Evolutionary conservation across 2,113 vertebrate species (phyloP).

Genomic region (Ciconia stormi): DNA sequence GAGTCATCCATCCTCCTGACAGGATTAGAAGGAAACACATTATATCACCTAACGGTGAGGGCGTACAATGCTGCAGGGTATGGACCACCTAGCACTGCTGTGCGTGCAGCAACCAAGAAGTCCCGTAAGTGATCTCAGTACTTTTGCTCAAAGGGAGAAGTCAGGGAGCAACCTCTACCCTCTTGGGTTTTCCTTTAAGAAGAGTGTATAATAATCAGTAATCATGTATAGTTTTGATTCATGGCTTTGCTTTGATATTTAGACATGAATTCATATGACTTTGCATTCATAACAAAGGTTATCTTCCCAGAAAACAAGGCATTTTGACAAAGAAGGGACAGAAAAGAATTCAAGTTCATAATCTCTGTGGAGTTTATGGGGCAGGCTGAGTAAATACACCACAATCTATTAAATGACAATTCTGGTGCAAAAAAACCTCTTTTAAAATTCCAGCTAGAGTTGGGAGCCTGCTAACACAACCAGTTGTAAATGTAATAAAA

Average conservation of each 20-base stretch:
- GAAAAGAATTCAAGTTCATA: slow-evolving; percentile 41
- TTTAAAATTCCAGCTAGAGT: neutral
- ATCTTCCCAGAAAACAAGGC: slow-evolving; percentile 41
- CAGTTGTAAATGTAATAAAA: neutral
- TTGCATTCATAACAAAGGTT: slow-evolving; percentile 37
- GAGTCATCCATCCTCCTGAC: slow-evolving; percentile 86
- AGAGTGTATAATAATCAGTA: neutral
- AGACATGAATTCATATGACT: neutral
- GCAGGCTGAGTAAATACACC: neutral
- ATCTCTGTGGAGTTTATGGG: neutral
- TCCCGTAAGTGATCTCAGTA: slow-evolving; percentile 80
- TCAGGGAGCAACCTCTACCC: neutral
- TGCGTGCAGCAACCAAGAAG: slow-evolving; percentile 86
- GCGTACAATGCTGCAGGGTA: slow-evolving; percentile 94
- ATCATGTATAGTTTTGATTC: neutral
- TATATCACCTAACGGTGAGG: slow-evolving; percentile 87
- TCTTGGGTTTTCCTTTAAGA: neutral
- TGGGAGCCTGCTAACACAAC: neutral
- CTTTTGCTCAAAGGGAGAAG: neutral
- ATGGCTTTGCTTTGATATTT: slow-evolving; percentile 34
- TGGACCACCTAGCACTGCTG: slow-evolving; percentile 83
- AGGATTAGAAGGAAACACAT: slow-evolving; percentile 88
- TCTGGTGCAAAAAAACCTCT: neutral
- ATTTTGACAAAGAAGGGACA: slow-evolving; percentile 37
- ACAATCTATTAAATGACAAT: slow-evolving; percentile 31